These are phyloP conservation scores for Syngnathus floridae DNA, from an alignment of 2,113 vertebrate genomes.

Conservation along the genomic window DNA sequence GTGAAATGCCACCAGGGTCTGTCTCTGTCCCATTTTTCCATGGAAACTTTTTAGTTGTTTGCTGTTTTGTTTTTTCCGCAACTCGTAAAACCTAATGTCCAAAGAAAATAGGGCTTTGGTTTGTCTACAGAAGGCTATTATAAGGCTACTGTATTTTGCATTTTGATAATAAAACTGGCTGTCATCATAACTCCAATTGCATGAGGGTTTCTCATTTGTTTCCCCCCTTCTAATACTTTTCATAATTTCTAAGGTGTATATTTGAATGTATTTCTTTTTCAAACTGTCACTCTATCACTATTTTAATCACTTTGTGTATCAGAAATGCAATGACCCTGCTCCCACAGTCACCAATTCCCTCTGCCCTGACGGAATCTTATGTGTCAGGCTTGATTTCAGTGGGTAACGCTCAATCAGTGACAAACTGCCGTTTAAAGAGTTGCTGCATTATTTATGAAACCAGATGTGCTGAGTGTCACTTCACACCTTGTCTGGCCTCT, in stretches of 20 bases:
- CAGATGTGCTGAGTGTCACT: slow-evolving; percentile 77
- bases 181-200: slow-evolving; percentile 4
- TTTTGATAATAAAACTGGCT: slow-evolving; percentile 61
- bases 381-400: slow-evolving; percentile 73
- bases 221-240: neutral
- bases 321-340: neutral
- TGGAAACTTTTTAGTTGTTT: slow-evolving; percentile 6
- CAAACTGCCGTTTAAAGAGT: slow-evolving; percentile 75
- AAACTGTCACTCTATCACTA: neutral
- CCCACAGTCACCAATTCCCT: neutral
- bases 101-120: slow-evolving; percentile 9
- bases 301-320: neutral
- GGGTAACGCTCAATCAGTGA: slow-evolving; percentile 64
- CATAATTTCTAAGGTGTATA: neutral
- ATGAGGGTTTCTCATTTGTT: neutral
- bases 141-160: slow-evolving; percentile 43
- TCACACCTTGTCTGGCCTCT: slow-evolving; percentile 62
- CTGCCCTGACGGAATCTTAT: slow-evolving; percentile 57
- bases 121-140: slow-evolving; percentile 18
- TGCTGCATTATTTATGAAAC: slow-evolving; percentile 73
- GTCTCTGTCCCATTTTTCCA: neutral
- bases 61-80: slow-evolving; percentile 6
- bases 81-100: slow-evolving; percentile 7
- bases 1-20: neutral
- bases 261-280: neutral